Percentiles rank a stretch among this genome's conserved stretches.
Evolutionary conservation across 2,113 vertebrate species (phyloP).

Genomic region (Atherinomorus stipes): DNA sequence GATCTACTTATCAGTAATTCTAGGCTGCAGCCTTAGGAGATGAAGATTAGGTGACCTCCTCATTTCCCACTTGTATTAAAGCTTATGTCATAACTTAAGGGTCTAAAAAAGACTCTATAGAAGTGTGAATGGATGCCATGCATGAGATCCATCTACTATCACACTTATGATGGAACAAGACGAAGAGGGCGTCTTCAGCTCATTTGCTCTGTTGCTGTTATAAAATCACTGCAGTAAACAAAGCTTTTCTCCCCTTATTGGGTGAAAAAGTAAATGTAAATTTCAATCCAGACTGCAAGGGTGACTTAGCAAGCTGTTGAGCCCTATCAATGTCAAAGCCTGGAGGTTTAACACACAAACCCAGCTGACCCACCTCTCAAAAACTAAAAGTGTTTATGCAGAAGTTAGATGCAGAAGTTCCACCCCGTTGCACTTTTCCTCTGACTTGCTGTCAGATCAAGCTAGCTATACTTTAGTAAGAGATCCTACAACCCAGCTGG

Average conservation of each 20-base stretch:
- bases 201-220: neutral
- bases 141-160: neutral
- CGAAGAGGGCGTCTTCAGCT: neutral
- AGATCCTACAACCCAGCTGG: neutral
- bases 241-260: neutral
- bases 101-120: neutral
- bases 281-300: constrained; percentile 5
- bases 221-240: neutral
- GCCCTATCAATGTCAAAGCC: constrained; percentile 18
- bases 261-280: constrained; percentile 10
- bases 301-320: constrained; percentile 9
- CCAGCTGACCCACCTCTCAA: constrained; percentile 1
- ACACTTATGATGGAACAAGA: constrained; percentile 1
- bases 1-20: neutral
- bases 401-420: constrained; percentile 1
- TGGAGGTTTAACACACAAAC: constrained; percentile 21
- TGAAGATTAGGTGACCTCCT: neutral
- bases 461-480: neutral
- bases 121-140: neutral
- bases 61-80: neutral
- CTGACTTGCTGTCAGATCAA: neutral
- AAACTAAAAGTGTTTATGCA: constrained; percentile 5
- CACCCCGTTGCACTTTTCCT: neutral
- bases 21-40: neutral
- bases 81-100: neutral